Evolutionary conservation across 2,797 vertebrate species (phyloP).

Genomic region (Molossus alvarezi): DNA sequence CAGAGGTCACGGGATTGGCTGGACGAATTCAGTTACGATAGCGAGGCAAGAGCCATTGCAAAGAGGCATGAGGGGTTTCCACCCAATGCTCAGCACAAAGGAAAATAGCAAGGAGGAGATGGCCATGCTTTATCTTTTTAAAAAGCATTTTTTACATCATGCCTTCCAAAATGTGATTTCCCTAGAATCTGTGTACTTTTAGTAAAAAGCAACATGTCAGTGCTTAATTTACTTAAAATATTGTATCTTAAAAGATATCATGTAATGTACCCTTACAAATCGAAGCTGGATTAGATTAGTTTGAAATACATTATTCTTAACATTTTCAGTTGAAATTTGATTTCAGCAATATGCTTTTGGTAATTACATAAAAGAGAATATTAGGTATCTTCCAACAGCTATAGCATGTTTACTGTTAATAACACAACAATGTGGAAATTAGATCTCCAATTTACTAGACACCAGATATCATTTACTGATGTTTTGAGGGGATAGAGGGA

Average conservation of each 20-base stretch:
- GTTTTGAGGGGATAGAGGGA: neutral
- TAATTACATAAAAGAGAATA: constrained; percentile 70
- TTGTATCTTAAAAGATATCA: constrained; percentile 53
- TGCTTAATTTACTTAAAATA: constrained; percentile 74
- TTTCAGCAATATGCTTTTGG: constrained; percentile 69
- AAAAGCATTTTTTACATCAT: neutral
- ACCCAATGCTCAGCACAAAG: constrained; percentile 1
- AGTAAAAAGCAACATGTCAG: constrained; percentile 59
- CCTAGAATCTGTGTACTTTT: constrained; percentile 48
- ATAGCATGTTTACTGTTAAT: constrained; percentile 77
- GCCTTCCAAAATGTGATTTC: constrained; percentile 67
- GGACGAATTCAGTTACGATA: neutral
- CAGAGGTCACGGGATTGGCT: neutral
- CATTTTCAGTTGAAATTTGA: constrained; percentile 68
- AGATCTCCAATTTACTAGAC: constrained; percentile 67
- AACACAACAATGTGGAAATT: constrained; percentile 29
- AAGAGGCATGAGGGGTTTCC: neutral
- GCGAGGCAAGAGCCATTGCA: neutral
- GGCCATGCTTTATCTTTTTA: constrained; percentile 7
- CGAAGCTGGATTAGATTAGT: constrained; percentile 70
- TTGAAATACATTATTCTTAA: constrained; percentile 75
- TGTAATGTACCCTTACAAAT: constrained; percentile 63
- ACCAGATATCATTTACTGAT: constrained; percentile 62
- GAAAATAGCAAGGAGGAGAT: neutral
- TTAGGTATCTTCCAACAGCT: constrained; percentile 80